Conservation (phyloP, 2,888 invertebrate species). For the Epinotia demarniana region DNA sequence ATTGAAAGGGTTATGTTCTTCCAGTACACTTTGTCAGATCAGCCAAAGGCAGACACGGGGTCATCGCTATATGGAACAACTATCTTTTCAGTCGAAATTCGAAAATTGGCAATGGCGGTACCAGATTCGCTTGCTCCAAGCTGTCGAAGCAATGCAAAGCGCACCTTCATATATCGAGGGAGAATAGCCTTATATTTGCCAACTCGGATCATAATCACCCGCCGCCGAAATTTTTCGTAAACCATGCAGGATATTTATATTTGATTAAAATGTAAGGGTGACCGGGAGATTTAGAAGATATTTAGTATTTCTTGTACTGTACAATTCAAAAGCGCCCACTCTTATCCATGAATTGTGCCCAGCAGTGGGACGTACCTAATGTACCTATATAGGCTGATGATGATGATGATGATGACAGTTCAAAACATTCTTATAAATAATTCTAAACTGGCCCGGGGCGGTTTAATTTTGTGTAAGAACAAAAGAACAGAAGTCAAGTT, state of each 20-base stretch:
- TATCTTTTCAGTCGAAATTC: slow-evolving; percentile 36
- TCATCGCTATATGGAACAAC: slow-evolving; percentile 35
- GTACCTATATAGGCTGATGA: no score
- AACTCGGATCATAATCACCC: slow-evolving; percentile 30
- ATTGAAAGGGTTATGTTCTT: slow-evolving; percentile 15
- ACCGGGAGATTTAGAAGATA: no score
- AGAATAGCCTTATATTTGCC: slow-evolving; percentile 24
- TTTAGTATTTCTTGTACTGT: no score
- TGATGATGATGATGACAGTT: no score
- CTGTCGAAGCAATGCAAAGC: slow-evolving; percentile 38
- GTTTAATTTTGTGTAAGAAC: no score
- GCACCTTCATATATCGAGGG: slow-evolving; percentile 30
- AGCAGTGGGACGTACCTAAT: no score
- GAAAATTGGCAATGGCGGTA: slow-evolving; percentile 29
- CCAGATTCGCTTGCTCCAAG: slow-evolving; percentile 35
- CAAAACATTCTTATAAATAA: no score
- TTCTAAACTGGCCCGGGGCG: no score
- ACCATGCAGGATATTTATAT: slow-evolving; percentile 18
- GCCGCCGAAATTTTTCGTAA: slow-evolving; percentile 22
- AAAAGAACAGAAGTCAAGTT: no score
- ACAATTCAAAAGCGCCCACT: no score
- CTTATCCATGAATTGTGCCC: no score
- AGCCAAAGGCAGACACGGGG: slow-evolving; percentile 15
- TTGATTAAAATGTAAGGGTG: slow-evolving; percentile 7
- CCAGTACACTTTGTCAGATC: slow-evolving; percentile 37